Conservation (phyloP, 2,888 invertebrate species). For the Smittia aterrima region DNA sequence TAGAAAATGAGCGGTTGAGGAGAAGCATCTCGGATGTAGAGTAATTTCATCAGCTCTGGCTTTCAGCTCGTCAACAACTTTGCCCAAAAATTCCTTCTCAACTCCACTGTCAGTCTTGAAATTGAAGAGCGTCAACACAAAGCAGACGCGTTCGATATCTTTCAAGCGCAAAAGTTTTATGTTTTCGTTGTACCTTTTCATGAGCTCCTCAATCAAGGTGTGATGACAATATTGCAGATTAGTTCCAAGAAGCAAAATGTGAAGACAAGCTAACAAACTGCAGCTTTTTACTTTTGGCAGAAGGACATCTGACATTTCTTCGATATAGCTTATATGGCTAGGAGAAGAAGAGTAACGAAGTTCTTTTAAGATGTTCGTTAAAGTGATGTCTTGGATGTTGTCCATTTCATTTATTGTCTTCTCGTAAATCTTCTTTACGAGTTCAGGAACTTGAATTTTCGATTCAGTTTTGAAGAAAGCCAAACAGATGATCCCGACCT, state of each 20-base stretch:
- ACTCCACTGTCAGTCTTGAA: conserved; percentile 56
- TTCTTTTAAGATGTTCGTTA: conserved; percentile 66
- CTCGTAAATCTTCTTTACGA: conserved; percentile 57
- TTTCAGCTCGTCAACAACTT: conserved; percentile 56
- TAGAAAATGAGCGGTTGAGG: conserved; percentile 62
- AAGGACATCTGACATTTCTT: conserved; percentile 58
- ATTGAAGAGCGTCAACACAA: conserved; percentile 63
- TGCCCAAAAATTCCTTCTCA: conserved; percentile 55
- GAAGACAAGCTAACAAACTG: conserved; percentile 63
- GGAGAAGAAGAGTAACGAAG: conserved; percentile 60
- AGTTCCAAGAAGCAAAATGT: conserved; percentile 64
- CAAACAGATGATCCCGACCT: conserved; percentile 69
- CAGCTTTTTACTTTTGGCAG: conserved; percentile 59
- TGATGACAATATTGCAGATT: conserved; percentile 56
- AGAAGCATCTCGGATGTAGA: conserved; percentile 60
- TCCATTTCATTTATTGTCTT: conserved; percentile 45
- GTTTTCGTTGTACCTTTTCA: conserved; percentile 56
- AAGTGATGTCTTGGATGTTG: conserved; percentile 61
- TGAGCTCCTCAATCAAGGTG: conserved; percentile 55
- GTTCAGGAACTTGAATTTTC: conserved; percentile 57
- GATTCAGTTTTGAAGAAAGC: conserved; percentile 76
- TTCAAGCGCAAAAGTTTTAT: conserved; percentile 62
- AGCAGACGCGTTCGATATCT: conserved; percentile 70
- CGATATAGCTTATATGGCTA: conserved; percentile 54
- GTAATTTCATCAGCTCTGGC: conserved; percentile 59